These are phyloP conservation scores for Gasterosteus nipponicus DNA, from an alignment of 2,113 vertebrate genomes.

Conservation along the genomic window DNA sequence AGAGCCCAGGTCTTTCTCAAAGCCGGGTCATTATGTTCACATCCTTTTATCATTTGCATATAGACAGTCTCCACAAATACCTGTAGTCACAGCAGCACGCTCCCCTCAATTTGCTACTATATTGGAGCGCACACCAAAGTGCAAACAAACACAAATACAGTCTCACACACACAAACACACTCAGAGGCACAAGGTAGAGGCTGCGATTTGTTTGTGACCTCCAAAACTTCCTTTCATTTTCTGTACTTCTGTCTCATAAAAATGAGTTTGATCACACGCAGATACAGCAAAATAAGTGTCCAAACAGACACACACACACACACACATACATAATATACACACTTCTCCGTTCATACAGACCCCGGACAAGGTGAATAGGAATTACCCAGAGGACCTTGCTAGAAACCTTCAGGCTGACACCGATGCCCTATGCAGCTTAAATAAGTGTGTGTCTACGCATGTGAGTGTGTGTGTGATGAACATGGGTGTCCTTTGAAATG, in stretches of 20 bases:
- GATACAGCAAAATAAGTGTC: constrained; percentile 48
- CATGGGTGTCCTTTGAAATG: constrained; percentile 72
- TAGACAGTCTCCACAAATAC: constrained; percentile 75
- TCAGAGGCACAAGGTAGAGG: constrained; percentile 14
- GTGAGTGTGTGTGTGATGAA: constrained; percentile 27
- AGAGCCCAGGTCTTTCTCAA: constrained; percentile 42
- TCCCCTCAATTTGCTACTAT: constrained; percentile 65
- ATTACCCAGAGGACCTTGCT: constrained; percentile 80
- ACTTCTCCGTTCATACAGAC: constrained; percentile 44
- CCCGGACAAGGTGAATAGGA: constrained; percentile 77
- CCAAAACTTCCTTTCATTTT: constrained; percentile 73
- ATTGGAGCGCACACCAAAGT: constrained; percentile 29
- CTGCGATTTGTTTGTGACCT: constrained; percentile 75
- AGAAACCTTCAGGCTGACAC: constrained; percentile 79
- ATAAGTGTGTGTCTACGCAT: constrained; percentile 26
- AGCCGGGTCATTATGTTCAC: constrained; percentile 67
- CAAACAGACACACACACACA: constrained; percentile 28
- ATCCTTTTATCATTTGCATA: constrained; percentile 78
- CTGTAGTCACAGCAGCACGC: constrained; percentile 61
- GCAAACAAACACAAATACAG: constrained; percentile 29
- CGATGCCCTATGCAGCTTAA: constrained; percentile 62
- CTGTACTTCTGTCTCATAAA: constrained; percentile 63
- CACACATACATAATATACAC: constrained; percentile 6
- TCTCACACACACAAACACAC: constrained; percentile 23
- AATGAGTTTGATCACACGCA: constrained; percentile 54